Conservation (phyloP, 92 coral and sea anemone species). For the Plumapathes pennacea region DNA sequence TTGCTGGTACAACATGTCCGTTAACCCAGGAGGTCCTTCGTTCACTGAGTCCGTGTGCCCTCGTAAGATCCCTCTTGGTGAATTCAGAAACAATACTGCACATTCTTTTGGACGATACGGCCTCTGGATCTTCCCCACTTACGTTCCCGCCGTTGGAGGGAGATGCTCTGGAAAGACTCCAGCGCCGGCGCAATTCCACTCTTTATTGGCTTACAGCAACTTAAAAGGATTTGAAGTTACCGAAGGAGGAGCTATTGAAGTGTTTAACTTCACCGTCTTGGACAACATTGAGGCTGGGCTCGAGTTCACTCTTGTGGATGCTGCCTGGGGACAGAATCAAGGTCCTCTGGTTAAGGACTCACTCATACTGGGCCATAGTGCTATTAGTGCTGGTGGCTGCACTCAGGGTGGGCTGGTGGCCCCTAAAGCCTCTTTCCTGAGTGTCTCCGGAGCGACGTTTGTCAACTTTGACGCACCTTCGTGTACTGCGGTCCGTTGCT, state of each 20-base stretch:
- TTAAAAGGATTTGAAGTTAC: conserved; percentile 82
- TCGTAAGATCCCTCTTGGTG: conserved; percentile 49
- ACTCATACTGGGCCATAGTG: conserved; percentile 75
- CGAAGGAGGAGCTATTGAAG: conserved; percentile 71
- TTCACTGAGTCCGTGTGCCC: conserved; percentile 70
- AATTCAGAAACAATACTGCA: conserved; percentile 70
- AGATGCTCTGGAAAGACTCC: too few species aligned
- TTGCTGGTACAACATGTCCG: conserved; percentile 78
- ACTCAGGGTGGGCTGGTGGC: conserved; percentile 75
- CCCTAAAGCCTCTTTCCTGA: conserved; percentile 64
- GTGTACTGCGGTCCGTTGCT: conserved; percentile 73
- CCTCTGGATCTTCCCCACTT: conserved; percentile 68
- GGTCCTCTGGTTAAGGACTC: conserved; percentile 76
- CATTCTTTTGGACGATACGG: conserved; percentile 80
- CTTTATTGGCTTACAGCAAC: conserved; percentile 80
- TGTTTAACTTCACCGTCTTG: conserved; percentile 67
- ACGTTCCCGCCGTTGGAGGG: too few species aligned
- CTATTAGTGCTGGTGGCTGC: conserved; percentile 56
- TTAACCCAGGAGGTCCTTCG: conserved; percentile 76
- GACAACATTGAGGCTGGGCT: conserved; percentile 85
- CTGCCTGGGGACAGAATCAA: conserved; percentile 72
- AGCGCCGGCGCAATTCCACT: conserved; percentile 73
- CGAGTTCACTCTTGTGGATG: conserved; percentile 62
- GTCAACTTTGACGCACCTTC: conserved; percentile 64
- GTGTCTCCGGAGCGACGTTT: conserved; percentile 68